phyloP scores from a whole-genome alignment of 2,888 invertebrate species.

The Ctenicera cuprea region DNA sequence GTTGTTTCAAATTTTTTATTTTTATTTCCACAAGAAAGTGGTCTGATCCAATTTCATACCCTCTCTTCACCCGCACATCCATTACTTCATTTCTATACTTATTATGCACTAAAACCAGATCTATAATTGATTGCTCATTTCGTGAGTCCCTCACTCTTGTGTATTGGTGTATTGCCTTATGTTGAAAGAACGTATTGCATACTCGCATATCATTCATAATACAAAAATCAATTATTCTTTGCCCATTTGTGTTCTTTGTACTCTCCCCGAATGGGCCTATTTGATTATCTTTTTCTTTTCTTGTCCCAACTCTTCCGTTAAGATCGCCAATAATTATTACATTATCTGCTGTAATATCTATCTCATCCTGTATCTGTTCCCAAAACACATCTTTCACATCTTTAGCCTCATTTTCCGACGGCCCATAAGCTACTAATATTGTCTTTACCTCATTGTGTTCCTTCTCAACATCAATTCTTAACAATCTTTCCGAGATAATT shows the following conservation, averaged over 20 bases:
- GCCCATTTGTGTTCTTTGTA: neutral
- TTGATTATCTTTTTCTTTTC: slow-evolving; percentile 1
- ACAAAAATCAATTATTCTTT: no score
- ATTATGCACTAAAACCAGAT: no score
- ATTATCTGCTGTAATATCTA: slow-evolving; percentile 11
- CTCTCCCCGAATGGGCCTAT: neutral
- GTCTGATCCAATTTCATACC: no score
- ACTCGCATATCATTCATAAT: no score
- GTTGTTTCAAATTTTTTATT: no score
- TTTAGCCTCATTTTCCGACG: slow-evolving; percentile 1
- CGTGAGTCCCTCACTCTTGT: no score
- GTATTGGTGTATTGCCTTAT: no score
- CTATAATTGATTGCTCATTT: no score
- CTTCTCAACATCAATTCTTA: neutral
- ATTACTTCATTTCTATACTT: no score
- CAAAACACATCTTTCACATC: slow-evolving; percentile 23
- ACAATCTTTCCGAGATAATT: neutral
- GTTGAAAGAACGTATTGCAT: no score
- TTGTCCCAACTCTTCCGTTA: slow-evolving; percentile 19
- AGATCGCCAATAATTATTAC: slow-evolving; percentile 13
- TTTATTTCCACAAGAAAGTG: no score
- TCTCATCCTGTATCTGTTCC: neutral
- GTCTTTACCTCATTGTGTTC: neutral
- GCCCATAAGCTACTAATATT: neutral
- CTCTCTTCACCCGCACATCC: no score